Evolutionary conservation across 2,888 invertebrate species (phyloP), one percentile per base, ranked within the genome.

Genomic region (Parnassius mnemosyne): DNA sequence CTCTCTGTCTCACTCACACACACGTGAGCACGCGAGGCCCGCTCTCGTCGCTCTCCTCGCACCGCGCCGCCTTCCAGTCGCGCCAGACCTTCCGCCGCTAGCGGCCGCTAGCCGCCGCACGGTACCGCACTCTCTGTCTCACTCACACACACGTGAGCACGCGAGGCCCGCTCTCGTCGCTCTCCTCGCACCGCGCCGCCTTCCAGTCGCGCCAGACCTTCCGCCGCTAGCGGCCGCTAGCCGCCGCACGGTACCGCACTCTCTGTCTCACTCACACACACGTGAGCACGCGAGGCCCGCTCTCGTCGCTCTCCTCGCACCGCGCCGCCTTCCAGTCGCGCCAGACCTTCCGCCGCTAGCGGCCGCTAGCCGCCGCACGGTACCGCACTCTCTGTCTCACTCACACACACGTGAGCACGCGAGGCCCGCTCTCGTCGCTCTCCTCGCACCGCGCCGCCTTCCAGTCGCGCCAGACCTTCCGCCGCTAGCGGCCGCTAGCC

Each of bases 281-380:
- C 94, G 34, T 95, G 96, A 75, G 93, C 92, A n/a, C 84, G 89
- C 66, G 87, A 81, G 71, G 74, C 76, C 72, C 82, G 81, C 89
- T 84, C 83, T 89, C 79, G 73, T 85, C 80, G 77, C 84, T 74
- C 76, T 87, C 80, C 67, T 73, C 82, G 69, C 85, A 81, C 74
- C 78, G 67, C 82, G 84, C 81, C 73, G 80, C 83, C 78, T 84
- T 84, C 79, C 82, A 79, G 71, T 16, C 13, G 49, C 78, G 80
- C 81, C 78, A 76, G 79, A 76, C 75, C 74, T 77, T 66, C 77
- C 77, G 70, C 77, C 81, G 72, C 77, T 78, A 79, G 72, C 61
- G 56, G 52, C 51, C 20, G 20, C 20, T 3, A 20, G 20, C 20
- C 47, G 70, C 59, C 10, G 58, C 20, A 10, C 85, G 79, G 47